These are phyloP conservation scores for Melipona quadrifasciata DNA, from an alignment of 1,140 invertebrate genomes.

Conservation along the genomic window DNA sequence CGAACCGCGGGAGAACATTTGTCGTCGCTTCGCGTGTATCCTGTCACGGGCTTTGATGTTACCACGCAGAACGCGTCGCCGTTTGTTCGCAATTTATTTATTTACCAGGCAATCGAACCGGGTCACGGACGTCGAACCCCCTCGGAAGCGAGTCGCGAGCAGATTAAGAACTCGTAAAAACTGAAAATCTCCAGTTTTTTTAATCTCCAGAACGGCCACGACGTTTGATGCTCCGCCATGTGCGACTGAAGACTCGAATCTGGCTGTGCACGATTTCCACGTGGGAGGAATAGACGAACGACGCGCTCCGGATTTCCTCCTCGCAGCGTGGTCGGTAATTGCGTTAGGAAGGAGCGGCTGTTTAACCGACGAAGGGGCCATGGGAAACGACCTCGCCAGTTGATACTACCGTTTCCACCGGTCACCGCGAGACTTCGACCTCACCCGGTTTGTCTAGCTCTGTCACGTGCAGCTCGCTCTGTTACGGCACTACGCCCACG, in stretches of 20 bases:
- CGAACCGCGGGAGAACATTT: not conserved
- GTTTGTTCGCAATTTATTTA: constrained; percentile 41
- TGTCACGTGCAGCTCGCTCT: constrained; percentile 47
- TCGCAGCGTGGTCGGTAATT: constrained; percentile 49
- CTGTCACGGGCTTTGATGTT: constrained; percentile 18
- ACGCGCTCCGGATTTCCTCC: constrained; percentile 59
- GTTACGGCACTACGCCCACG: constrained; percentile 54
- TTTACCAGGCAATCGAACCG: constrained; percentile 1
- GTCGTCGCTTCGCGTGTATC: constrained; percentile 15
- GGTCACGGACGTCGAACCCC: constrained; percentile 2
- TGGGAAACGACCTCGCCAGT: constrained; percentile 61
- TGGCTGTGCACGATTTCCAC: not conserved
- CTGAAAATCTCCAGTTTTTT: too few species aligned
- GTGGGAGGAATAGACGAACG: not conserved
- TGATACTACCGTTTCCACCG: constrained; percentile 51
- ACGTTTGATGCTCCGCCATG: too few species aligned
- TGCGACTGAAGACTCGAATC: not conserved
- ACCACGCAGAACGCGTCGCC: not conserved
- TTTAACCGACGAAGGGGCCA: constrained; percentile 42
- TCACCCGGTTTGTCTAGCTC: constrained; percentile 37
- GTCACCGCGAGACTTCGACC: constrained; percentile 39
- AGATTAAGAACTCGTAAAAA: not conserved
- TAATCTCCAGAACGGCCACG: too few species aligned
- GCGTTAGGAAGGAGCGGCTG: constrained; percentile 44
- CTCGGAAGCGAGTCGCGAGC: not conserved